Evolutionary conservation across 2,888 invertebrate genomes (phyloP).

Genomic region (Acronicta psi): DNA sequence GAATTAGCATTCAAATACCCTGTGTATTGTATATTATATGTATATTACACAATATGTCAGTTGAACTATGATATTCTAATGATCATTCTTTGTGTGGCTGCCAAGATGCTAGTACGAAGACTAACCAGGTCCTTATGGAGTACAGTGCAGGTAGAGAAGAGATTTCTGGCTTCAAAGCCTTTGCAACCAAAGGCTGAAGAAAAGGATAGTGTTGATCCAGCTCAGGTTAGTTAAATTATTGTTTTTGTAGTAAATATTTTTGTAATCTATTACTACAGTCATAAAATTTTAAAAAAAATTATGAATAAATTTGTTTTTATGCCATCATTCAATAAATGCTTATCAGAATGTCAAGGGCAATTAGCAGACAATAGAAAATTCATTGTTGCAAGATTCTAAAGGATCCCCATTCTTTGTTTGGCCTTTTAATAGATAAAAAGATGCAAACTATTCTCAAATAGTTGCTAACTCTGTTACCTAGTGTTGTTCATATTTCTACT

Average conservation of each 20-base stretch:
- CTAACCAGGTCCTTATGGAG: slow-evolving; percentile 77
- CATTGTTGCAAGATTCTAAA: too few species aligned
- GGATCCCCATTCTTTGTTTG: too few species aligned
- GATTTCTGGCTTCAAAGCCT: slow-evolving; percentile 78
- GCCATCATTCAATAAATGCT: too few species aligned
- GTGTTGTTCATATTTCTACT: too few species aligned
- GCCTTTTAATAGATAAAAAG: too few species aligned
- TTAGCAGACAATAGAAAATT: too few species aligned
- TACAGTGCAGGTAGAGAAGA: slow-evolving; percentile 68
- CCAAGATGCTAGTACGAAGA: slow-evolving; percentile 81
- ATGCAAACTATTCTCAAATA: too few species aligned
- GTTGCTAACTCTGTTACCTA: too few species aligned
- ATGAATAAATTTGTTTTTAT: too few species aligned
- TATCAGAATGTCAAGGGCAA: too few species aligned
- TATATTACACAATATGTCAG: neutral
- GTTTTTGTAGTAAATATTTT: neutral
- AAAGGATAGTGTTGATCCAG: slow-evolving; percentile 72
- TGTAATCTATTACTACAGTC: too few species aligned
- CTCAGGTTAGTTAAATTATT: slow-evolving; percentile 69
- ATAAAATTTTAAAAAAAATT: too few species aligned
- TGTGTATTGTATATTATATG: slow-evolving; percentile 4
- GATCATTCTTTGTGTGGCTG: slow-evolving; percentile 38
- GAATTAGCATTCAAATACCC: slow-evolving; percentile 46
- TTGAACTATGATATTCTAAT: slow-evolving; percentile 16
- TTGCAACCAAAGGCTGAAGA: slow-evolving; percentile 70